Percentiles rank a stretch among this genome's conserved stretches.
Evolutionary conservation across 2,888 invertebrate species (phyloP).

Genomic region (Crocallis elinguaria): DNA sequence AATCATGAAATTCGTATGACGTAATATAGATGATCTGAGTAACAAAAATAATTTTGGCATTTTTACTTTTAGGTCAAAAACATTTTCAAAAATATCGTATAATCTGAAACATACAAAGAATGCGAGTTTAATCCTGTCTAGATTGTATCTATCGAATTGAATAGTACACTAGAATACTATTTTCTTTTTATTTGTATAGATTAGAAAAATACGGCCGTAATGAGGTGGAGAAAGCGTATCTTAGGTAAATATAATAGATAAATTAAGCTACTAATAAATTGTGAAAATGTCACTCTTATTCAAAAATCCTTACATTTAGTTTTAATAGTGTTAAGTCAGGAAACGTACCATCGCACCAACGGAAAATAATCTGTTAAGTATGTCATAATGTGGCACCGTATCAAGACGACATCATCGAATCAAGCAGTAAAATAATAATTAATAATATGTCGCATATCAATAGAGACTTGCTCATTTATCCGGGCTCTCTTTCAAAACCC

Average conservation of each 20-base stretch:
- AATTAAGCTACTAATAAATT: slow-evolving; percentile 46
- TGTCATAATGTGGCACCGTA: no score
- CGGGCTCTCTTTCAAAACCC: no score
- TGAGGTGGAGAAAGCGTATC: slow-evolving; percentile 37
- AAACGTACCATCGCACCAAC: slow-evolving; percentile 12
- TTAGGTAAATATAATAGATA: slow-evolving; percentile 39
- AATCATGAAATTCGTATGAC: no score
- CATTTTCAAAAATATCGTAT: no score
- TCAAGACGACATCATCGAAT: no score
- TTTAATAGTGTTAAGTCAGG: background rate
- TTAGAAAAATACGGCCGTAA: slow-evolving; percentile 20
- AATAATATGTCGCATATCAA: no score
- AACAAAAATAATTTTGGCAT: no score
- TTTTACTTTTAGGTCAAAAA: no score
- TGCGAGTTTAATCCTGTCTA: slow-evolving; percentile 9
- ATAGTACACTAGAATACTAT: background rate
- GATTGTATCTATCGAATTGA: background rate
- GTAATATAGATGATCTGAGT: no score
- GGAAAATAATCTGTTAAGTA: no score
- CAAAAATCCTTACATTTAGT: slow-evolving; percentile 44
- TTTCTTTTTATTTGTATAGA: background rate
- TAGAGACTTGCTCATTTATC: no score
- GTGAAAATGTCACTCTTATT: slow-evolving; percentile 37
- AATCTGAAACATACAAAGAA: slow-evolving; percentile 22
- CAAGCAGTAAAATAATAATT: no score